A percentile compares a stretch with the other conserved stretches of the same genome.
These are phyloP conservation scores for Epistrophella euchroma DNA, from an alignment of 2,888 invertebrate species.

Conservation along the genomic window DNA sequence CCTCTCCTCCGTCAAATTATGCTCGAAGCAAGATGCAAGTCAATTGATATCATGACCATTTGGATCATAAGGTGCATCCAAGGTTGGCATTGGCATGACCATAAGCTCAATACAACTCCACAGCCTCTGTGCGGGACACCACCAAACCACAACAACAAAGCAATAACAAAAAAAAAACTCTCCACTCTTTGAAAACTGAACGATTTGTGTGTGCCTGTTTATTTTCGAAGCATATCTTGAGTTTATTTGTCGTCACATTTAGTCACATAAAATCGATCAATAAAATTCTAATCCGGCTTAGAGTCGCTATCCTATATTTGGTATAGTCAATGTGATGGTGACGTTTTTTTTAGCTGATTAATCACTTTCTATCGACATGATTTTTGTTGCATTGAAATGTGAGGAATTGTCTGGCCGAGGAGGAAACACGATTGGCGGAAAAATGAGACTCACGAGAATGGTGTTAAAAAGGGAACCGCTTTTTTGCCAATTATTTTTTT, in stretches of 20 bases:
- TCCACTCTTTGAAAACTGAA: slow-evolving; percentile 12
- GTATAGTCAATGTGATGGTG: slow-evolving; percentile 28
- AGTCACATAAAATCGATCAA: slow-evolving; percentile 35
- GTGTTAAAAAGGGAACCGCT: slow-evolving; percentile 1
- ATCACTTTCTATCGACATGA: slow-evolving; percentile 61
- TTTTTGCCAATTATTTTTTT: neutral
- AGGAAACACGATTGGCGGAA: neutral
- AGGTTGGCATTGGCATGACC: slow-evolving; percentile 29
- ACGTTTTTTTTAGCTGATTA: slow-evolving; percentile 42
- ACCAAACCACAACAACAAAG: neutral
- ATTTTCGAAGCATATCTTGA: slow-evolving; percentile 29
- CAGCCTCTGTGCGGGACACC: slow-evolving; percentile 3
- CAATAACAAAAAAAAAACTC: neutral
- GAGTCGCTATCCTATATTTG: slow-evolving; percentile 43
- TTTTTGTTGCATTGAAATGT: slow-evolving; percentile 35
- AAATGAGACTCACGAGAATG: neutral
- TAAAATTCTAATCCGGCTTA: slow-evolving; percentile 50
- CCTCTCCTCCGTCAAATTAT: neutral
- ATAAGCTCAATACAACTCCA: slow-evolving; percentile 20
- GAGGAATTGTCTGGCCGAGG: neutral
- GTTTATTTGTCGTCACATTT: slow-evolving; percentile 40
- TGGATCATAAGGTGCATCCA: slow-evolving; percentile 15
- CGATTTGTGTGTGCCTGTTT: neutral
- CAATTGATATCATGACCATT: slow-evolving; percentile 53
- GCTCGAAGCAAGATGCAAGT: slow-evolving; percentile 40